A percentile compares a stretch with the other conserved stretches of the same genome.
Conservation (phyloP, 2,797 vertebrate species). For the Bradypus variegatus region DNA sequence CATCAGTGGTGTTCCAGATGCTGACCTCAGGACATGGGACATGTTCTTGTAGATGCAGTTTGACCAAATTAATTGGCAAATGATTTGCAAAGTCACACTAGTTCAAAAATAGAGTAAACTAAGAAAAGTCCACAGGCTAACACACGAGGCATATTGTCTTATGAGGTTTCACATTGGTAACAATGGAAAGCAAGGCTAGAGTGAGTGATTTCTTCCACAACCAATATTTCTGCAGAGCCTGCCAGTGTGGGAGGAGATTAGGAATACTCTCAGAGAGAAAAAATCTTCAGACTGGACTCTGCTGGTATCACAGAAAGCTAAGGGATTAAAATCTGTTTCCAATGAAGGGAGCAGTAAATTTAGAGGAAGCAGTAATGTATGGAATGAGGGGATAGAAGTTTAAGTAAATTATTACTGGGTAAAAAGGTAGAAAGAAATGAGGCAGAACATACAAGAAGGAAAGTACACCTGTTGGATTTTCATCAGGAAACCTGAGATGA, state of each 20-base stretch:
- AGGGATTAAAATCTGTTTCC: slow-evolving; percentile 43
- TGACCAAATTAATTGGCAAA: background rate
- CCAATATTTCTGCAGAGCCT: background rate
- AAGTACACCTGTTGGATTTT: background rate
- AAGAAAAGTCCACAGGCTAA: background rate
- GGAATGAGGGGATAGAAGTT: slow-evolving; percentile 30
- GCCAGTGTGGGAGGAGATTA: slow-evolving; percentile 32
- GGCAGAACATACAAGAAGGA: background rate
- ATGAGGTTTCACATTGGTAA: background rate
- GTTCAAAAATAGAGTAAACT: background rate
- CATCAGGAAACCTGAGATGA: background rate
- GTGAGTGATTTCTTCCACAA: background rate
- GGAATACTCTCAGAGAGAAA: slow-evolving; percentile 52
- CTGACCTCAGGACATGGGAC: background rate
- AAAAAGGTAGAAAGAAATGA: slow-evolving; percentile 8
- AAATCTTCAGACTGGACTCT: slow-evolving; percentile 45
- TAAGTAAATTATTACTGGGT: slow-evolving; percentile 41
- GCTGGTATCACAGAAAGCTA: slow-evolving; percentile 30
- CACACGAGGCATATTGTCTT: background rate
- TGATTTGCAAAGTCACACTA: slow-evolving; percentile 9
- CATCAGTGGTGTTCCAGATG: background rate
- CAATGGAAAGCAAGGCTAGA: background rate
- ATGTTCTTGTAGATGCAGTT: background rate
- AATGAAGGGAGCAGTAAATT: slow-evolving; percentile 20
- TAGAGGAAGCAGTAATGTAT: slow-evolving; percentile 46